Base-by-base conservation (phyloP, 2,113 vertebrate species). In the Oriolus oriolus region DNA sequence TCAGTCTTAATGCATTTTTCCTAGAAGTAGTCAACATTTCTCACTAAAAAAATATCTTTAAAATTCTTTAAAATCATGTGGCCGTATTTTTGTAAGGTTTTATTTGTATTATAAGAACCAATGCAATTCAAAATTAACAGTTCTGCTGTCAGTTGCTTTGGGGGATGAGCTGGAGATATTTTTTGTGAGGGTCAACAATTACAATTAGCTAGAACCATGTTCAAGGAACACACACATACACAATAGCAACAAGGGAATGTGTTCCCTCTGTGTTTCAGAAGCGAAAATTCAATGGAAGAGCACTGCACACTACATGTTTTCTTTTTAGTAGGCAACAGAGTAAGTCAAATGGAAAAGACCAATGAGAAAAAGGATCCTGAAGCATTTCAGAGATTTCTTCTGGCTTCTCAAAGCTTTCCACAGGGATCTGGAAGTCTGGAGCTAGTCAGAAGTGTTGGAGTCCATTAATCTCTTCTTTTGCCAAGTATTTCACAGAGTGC, bases 211-310 rank as follows among this genome's bases (percentile, higher is more conserved):
- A 42, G 39, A 85, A 23, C 18, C 53, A 9, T 41, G 18, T 49
- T 63, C 42, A 59, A 49, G 2, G 3, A 89, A 22, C 1, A 5
- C 21, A 53, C 27, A 9, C 6, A 10, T 1, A 18, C 4, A 47
- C 3, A 16, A 7, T 4, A 66, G 8, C 13, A 68, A 50, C 9
- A 63, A 70, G 22, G 12, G 14, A 26, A 37, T 37, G 8, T 22
- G 3, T 33, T 86, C 9, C n/a, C 23, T 75, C 17, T 71, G n/a
- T 10, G 4, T 13, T 63, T 73, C 57, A 59, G 10, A 19, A 56
- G 16, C 1, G 1, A 69, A 49, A 6, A n/a, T 41, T 79, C 49
- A 68, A 53, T 22, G 31, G 37, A 57, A 80, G 24, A 83, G 2
- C 13, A 31, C 9, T 63, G 24, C 16, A 56, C 22, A 37, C 7